Conservation (phyloP, 2,113 vertebrate genomes). For the Lampris incognitus region DNA sequence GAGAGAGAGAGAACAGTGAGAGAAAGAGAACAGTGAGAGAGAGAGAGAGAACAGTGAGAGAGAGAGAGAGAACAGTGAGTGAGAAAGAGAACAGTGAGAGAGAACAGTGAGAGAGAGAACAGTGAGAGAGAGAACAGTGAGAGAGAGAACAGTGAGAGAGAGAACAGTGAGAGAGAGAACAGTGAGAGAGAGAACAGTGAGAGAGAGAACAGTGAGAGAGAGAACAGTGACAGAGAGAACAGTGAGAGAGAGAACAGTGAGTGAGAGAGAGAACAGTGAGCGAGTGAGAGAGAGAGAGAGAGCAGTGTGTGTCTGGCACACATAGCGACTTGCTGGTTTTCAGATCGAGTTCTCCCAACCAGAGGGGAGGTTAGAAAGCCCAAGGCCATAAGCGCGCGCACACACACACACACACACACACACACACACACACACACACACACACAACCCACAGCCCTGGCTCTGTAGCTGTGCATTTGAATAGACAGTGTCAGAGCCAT, state of each 20-base stretch:
- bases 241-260: conserved; percentile 29
- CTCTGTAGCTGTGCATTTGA: conserved; percentile 53
- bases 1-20: conserved; percentile 38
- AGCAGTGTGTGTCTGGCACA: background rate
- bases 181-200: no score
- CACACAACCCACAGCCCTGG: conserved; percentile 40
- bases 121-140: no score
- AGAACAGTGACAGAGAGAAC: background rate
- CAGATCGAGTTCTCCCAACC: conserved; percentile 65
- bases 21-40: no score
- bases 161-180: no score
- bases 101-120: no score
- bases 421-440: conserved; percentile 25
- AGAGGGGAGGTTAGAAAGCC: conserved; percentile 53
- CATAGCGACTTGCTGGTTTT: conserved; percentile 44
- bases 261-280: conserved; percentile 23
- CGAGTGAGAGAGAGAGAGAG: no score
- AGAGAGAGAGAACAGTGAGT: no score
- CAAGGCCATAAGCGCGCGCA: conserved; percentile 24
- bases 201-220: no score
- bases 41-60: background rate
- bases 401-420: conserved; percentile 19
- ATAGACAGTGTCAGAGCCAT: conserved; percentile 75
- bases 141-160: background rate
- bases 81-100: no score